Percentiles rank a stretch among this genome's conserved stretches.
Evolutionary conservation across 1,140 invertebrate genomes (phyloP).

Genomic region (Chrysomallon squamiferum): DNA sequence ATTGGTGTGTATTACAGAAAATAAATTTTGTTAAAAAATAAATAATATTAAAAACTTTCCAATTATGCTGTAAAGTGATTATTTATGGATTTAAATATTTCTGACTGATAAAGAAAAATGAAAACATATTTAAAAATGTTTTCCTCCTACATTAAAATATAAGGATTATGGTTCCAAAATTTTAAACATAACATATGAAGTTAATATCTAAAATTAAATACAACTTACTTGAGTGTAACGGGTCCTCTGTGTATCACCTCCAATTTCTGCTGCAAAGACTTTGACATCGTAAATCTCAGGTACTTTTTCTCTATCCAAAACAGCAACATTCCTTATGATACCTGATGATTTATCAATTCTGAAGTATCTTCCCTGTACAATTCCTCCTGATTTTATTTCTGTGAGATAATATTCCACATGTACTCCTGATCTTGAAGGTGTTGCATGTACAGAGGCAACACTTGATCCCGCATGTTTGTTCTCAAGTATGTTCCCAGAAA

Average conservation of each 20-base stretch:
- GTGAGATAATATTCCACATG: conserved; percentile 67
- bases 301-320: conserved; percentile 27
- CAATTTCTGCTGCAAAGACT: conserved; percentile 51
- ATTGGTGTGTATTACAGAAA: no score
- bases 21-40: no score
- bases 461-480: conserved; percentile 67
- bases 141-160: no score
- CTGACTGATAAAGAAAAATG: no score
- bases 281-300: conserved; percentile 23
- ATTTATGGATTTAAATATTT: no score
- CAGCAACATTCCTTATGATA: conserved; percentile 14
- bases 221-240: conserved; percentile 76
- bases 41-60: no score
- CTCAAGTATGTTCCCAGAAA: conserved; percentile 81
- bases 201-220: no score
- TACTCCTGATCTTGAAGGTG: conserved; percentile 68
- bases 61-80: no score
- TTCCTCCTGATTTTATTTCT: conserved; percentile 1
- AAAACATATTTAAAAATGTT: no score
- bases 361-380: conserved; percentile 65
- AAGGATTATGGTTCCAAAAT: no score
- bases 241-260: conserved; percentile 71
- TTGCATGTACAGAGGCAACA: conserved; percentile 59
- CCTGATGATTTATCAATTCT: conserved; percentile 20
- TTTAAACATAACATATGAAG: no score